phyloP scores from a whole-genome alignment of 2,113 vertebrate species.

The Mesitornis unicolor region DNA sequence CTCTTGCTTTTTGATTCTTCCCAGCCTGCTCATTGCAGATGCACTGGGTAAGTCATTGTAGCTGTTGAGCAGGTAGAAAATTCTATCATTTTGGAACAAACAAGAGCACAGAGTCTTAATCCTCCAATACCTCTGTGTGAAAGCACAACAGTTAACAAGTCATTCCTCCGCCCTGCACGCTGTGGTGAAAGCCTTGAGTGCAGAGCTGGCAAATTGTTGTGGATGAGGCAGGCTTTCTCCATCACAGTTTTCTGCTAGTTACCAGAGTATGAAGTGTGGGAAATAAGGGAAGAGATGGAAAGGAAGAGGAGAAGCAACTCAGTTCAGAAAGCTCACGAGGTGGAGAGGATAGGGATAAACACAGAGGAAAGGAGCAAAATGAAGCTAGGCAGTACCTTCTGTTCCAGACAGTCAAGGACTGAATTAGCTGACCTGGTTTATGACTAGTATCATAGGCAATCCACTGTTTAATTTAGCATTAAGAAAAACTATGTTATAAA shows the following conservation, averaged over 20 bases:
- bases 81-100: not conserved
- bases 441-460: not conserved
- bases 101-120: not conserved
- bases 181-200: not conserved
- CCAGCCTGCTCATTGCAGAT: not conserved
- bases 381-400: not conserved
- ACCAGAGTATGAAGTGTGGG: not conserved
- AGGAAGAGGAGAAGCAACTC: not conserved
- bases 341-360: not conserved
- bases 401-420: not conserved
- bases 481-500: not conserved
- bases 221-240: not conserved
- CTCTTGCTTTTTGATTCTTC: not conserved
- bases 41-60: not conserved
- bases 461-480: not conserved
- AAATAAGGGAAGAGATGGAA: not conserved
- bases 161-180: not conserved
- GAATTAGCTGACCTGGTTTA: not conserved
- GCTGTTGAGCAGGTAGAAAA: not conserved
- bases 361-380: not conserved
- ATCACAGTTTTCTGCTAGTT: not conserved
- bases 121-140: not conserved
- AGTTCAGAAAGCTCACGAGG: not conserved
- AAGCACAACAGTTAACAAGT: not conserved
- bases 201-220: not conserved